Percentiles rank a stretch among this genome's conserved stretches.
phyloP scores from a whole-genome alignment of 2,113 vertebrate genomes.

The Sylvilagus bachmani region DNA sequence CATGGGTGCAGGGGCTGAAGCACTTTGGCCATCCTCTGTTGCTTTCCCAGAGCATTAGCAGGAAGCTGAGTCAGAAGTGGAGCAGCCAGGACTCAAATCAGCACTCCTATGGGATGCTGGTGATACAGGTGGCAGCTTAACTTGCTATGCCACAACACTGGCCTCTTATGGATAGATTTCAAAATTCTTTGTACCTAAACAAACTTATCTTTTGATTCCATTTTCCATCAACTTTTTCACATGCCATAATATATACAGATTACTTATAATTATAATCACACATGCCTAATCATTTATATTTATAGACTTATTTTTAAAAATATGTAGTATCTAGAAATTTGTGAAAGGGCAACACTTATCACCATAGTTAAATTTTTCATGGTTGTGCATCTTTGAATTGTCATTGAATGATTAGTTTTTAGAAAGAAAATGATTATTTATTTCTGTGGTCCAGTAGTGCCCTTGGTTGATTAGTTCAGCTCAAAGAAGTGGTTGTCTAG shows the following conservation, averaged over 20 bases:
- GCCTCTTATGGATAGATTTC: no score
- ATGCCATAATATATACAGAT: neutral
- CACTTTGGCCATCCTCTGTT: no score
- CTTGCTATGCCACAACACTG: no score
- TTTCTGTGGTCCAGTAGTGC: neutral
- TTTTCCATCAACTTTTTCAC: no score
- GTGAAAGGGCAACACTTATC: neutral
- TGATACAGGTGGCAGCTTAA: no score
- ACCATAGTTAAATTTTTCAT: neutral
- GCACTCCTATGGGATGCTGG: no score
- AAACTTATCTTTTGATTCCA: no score
- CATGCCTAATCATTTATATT: neutral
- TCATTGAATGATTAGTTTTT: conserved; percentile 38
- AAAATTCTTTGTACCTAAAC: no score
- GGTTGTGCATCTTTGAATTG: neutral
- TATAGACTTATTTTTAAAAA: neutral
- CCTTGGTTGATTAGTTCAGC: conserved; percentile 3
- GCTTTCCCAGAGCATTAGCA: no score
- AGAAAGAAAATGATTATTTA: neutral
- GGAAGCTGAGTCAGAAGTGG: no score
- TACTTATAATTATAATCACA: neutral
- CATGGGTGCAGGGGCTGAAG: no score
- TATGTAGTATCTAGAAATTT: neutral
- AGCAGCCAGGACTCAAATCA: no score
- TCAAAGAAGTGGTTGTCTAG: neutral